Base-by-base conservation (phyloP, 2,888 invertebrate genomes). In the Epistrophe eligans region DNA sequence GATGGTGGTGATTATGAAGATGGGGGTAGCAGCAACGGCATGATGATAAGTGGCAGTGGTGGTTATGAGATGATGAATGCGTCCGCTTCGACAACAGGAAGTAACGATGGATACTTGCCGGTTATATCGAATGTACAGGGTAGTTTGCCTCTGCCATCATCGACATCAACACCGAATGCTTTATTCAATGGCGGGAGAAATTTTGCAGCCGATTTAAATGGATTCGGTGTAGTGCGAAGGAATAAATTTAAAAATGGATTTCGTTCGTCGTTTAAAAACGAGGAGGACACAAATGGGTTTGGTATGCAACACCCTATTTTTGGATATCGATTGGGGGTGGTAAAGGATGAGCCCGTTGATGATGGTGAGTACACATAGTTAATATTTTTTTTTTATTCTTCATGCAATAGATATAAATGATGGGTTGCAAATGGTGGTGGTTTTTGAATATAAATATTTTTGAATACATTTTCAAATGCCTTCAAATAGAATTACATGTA, bases 301-400 rank as follows among this genome's bases (percentile, higher is more conserved):
- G 89, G 90, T 24, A 90, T 92, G 79, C 92, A 92, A 57, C 92
- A 92, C 90, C 92, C 92, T 24, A 92, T 92, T 82, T 92, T 92
- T 76, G 93, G 92, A 0, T 92, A 91, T 77, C 91, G 93, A 67
- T 88, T 93, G 87, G 92, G 92, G 0, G 88, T 90, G 38, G 90
- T 92, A 35, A 92, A 92, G 76, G 89, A 91, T 28, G 92, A 92
- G 67, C 92, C 93, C 0, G 45, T 89, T 5, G 93, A 92, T 87
- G 90, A 90, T 79, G 92, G 93, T 92, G 79, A 89, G 89, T 72
- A 45, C 24, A 24, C 3, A 24, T n/a, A 48, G 48, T 66, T 48
- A 35, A 58, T 35, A 24, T 40, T 24, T 38, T 4, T n/a, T 66
- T 57, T 60, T 28, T 67, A 11, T 43, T 58, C 13, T 55, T 55